A percentile compares a stretch with the other conserved stretches of the same genome.
phyloP scores from a whole-genome alignment of 2,113 vertebrate genomes.

The Grantiella picta region DNA sequence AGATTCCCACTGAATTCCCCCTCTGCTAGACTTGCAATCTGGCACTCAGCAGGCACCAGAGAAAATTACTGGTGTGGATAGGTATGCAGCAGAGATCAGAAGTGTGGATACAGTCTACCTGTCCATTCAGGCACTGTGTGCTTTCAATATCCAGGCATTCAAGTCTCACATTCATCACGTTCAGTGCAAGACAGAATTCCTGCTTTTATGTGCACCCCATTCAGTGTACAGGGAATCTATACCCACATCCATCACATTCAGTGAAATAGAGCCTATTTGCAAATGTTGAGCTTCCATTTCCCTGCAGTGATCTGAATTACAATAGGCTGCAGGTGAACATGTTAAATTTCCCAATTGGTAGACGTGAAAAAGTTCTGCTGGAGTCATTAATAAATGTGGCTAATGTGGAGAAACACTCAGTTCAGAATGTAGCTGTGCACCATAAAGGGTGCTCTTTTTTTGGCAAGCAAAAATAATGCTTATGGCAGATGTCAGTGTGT shows the following conservation, averaged over 20 bases:
- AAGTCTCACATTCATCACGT: constrained; percentile 4
- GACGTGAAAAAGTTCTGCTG: background rate
- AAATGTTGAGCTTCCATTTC: constrained; percentile 27
- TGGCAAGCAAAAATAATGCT: background rate
- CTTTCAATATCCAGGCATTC: constrained; percentile 7
- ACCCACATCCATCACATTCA: constrained; percentile 44
- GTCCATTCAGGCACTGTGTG: background rate
- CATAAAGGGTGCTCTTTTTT: background rate
- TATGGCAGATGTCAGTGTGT: background rate
- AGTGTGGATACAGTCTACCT: background rate
- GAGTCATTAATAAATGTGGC: constrained; percentile 24
- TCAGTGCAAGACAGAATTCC: constrained; percentile 27
- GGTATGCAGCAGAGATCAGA: background rate
- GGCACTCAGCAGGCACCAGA: constrained; percentile 17
- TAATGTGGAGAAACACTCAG: background rate
- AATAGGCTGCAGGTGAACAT: background rate
- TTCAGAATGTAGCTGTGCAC: background rate
- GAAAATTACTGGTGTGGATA: background rate
- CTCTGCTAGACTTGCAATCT: background rate
- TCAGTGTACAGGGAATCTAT: constrained; percentile 5
- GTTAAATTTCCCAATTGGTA: background rate
- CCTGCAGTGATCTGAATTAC: constrained; percentile 7
- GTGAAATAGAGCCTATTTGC: constrained; percentile 27
- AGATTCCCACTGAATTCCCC: background rate
- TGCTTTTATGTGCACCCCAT: constrained; percentile 32